Conservation (phyloP, 2,797 vertebrate genomes). For the Knipowitschia caucasica region DNA sequence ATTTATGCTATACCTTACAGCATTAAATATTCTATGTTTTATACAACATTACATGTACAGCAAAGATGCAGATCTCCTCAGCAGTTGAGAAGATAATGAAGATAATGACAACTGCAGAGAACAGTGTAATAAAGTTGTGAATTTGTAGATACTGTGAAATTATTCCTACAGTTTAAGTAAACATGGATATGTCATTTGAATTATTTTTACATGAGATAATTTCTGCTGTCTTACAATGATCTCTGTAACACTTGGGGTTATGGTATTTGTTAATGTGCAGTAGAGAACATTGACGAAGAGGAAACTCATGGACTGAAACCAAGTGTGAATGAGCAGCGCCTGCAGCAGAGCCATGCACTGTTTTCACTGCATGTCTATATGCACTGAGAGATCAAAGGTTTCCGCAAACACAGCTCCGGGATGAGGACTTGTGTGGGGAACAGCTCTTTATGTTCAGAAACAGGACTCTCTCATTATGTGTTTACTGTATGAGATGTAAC, state of each 20-base stretch:
- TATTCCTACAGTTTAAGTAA: conserved; percentile 65
- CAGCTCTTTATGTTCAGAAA: conserved; percentile 59
- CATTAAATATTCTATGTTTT: conserved; percentile 71
- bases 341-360: conserved; percentile 65
- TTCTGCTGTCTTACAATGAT: conserved; percentile 56
- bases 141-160: conserved; percentile 77
- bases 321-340: conserved; percentile 76
- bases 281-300: conserved; percentile 58
- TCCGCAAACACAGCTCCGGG: conserved; percentile 52
- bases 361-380: conserved; percentile 72
- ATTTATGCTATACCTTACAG: conserved; percentile 71
- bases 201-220: conserved; percentile 67
- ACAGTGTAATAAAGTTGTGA: conserved; percentile 67
- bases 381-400: conserved; percentile 59
- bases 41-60: conserved; percentile 65
- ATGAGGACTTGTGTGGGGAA: conserved; percentile 56
- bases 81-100: conserved; percentile 49
- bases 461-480: conserved; percentile 65
- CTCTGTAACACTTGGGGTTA: conserved; percentile 67
- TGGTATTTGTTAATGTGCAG: conserved; percentile 50
- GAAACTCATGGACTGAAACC: conserved; percentile 68
- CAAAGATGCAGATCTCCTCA: conserved; percentile 62
- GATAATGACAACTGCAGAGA: conserved; percentile 60
- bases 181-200: conserved; percentile 64
- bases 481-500: conserved; percentile 70